Evolutionary conservation across 2,797 vertebrate genomes (phyloP), one percentile per base, ranked within the genome.

Genomic region (Cyprinella venusta): DNA sequence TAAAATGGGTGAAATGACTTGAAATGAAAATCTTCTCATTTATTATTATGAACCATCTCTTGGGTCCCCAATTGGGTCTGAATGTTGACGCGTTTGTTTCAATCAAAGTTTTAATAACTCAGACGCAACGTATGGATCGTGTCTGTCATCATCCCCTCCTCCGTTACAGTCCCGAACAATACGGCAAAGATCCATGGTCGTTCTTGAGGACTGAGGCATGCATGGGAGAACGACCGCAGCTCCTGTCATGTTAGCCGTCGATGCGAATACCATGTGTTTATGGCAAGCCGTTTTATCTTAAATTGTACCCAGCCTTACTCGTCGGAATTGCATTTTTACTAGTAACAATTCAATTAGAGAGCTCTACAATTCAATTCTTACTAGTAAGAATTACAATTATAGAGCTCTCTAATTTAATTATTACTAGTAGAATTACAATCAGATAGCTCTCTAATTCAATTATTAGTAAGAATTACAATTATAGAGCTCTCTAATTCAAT

Each of bases 141-240:
- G 54, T 81, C 79, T 72, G 45, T 81, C 79, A 72, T 72, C 56
- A 5, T 81, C 13, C 30, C 40, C 56, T 63, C 56, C 54, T 72
- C 72, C 0, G 4, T 72, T 81, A 63, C 5, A 63, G 8, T 33
- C 42, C 24, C 36, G 40, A 50, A 50, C 36, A 63, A 48, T 15
- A 7, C 5, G 33, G 13, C 4, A 9, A 80, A 70, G 38, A 70
- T 80, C 36, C 26, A 1, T n/a, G 21, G 26, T 48, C 52, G 45
- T 48, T 26, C 5, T 8, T 5, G 9, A 45, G 52, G 24, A 42
- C 24, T 30, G 67, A 71, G 19, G 54, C 79, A 70, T 45, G 38
- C 79, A 42, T 69, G 45, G 45, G 75, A 77, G n/a, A 52, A 16
- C 1, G 15, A 68, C 45, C 12, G 12, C 26, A 5, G 59, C 19